These are phyloP conservation scores for Neoarius graeffei DNA, from an alignment of 2,113 vertebrate genomes.

Conservation along the genomic window DNA sequence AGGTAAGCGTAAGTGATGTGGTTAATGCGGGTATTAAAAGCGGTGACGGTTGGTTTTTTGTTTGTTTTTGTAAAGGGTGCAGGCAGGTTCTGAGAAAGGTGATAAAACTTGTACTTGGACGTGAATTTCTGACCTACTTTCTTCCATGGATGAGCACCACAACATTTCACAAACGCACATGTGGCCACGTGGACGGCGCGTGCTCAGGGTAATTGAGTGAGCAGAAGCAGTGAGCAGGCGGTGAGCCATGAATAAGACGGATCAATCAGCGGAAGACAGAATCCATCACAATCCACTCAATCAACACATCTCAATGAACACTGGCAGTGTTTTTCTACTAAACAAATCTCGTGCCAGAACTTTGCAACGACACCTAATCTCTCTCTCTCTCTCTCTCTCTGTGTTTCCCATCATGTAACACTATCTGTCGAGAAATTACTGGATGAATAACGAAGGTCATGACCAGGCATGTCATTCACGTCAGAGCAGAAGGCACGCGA, in stretches of 20 bases:
- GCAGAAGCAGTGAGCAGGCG: slow-evolving; percentile 1
- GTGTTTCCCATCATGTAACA: background rate
- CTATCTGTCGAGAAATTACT: background rate
- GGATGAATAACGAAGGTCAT: background rate
- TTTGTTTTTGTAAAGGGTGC: background rate
- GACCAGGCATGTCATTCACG: background rate
- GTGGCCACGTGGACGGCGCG: background rate
- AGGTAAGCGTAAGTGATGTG: too few relatives aligned
- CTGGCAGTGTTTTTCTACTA: background rate
- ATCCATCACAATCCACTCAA: background rate
- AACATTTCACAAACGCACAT: background rate
- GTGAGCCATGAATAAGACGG: background rate
- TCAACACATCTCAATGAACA: background rate
- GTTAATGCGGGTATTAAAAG: background rate
- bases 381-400: background rate
- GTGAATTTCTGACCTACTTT: slow-evolving; percentile 43
- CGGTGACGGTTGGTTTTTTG: background rate
- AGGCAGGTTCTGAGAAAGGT: background rate
- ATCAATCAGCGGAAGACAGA: background rate
- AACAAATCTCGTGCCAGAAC: background rate
- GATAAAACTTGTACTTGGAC: background rate
- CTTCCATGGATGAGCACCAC: slow-evolving; percentile 10
- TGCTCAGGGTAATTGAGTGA: background rate
- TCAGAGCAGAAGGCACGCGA: background rate
- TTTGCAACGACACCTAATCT: too few relatives aligned